Conservation (phyloP, 1,140 invertebrate species). For the Batillaria attramentaria region DNA sequence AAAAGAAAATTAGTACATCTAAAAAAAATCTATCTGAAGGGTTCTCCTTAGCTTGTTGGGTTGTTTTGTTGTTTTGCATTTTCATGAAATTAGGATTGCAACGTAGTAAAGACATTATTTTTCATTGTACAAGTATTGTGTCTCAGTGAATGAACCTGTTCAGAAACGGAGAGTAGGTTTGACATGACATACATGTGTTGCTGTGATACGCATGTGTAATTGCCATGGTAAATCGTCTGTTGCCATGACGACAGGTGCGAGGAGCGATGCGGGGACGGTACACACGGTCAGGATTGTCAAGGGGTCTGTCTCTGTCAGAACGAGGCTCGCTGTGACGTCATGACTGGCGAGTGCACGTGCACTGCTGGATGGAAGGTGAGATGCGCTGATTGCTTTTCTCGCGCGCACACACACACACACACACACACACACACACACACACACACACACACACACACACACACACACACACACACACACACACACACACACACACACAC, state of each 20-base stretch:
- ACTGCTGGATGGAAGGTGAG: conserved; percentile 75
- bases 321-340: conserved; percentile 84
- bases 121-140: neutral
- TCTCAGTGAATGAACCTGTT: neutral
- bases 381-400: no score
- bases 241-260: conserved; percentile 27
- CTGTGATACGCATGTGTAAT: neutral
- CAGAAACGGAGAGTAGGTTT: neutral
- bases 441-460: no score
- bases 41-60: neutral
- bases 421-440: no score
- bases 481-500: neutral
- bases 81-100: neutral
- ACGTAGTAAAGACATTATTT: neutral
- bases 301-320: conserved; percentile 86
- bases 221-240: neutral
- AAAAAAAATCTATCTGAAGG: neutral
- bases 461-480: no score
- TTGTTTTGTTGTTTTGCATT: neutral
- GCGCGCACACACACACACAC: no score
- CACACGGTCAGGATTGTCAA: conserved; percentile 84
- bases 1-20: neutral
- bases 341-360: conserved; percentile 90
- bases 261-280: conserved; percentile 76
- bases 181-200: neutral